Evolutionary conservation across 2,888 invertebrate species (phyloP), one percentile per base, ranked within the genome.

Genomic region (Eupithecia centaureata): DNA sequence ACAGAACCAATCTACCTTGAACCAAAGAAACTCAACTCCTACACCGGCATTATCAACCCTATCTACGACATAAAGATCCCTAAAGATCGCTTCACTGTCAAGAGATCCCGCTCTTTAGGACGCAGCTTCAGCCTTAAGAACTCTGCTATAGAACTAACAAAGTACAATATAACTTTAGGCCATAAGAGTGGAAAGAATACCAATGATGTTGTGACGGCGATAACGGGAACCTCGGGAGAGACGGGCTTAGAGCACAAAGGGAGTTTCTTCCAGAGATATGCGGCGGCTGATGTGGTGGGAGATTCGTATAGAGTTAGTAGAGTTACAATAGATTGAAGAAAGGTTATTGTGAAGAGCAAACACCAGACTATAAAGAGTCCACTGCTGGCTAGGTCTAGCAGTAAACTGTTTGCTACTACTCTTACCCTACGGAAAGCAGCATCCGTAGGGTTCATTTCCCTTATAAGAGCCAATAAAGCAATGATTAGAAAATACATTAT

Each of bases 31-130:
- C 63, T 69, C 22, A 71, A 77, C 28, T 71, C 73, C 1, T 91
- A 85, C 75, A 92, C 91, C 0, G 93, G 93, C 2, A 87, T 93
- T 15, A 88, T 92, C 42, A 93, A 91, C 76, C 92, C 93, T 0
- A 80, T 91, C 18, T 90, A 91, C 79, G 91, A 92, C 71, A 84
- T 88, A 5, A 92, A 91, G 72, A 81, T 92, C 27, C 89, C 91
- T 0, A 84, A 79, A 74, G 89, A 92, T 76, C 90, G 86, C 70
- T 92, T 92, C 74, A 74, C 74, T 0, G 91, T 91, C 2, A 93
- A 92, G 71, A 73, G 92, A 33, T 90, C 92, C 0, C 92, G 91
- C 65, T 91, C 91, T 0, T 58, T 93, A 30, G 90, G 91, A 0
- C 76, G 91, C 0, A 90, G 86, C 61, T 89, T 89, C 25, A 91